A percentile compares a stretch with the other conserved stretches of the same genome.
Conservation (phyloP, 2,113 vertebrate genomes). For the Oceanodroma tethys region DNA sequence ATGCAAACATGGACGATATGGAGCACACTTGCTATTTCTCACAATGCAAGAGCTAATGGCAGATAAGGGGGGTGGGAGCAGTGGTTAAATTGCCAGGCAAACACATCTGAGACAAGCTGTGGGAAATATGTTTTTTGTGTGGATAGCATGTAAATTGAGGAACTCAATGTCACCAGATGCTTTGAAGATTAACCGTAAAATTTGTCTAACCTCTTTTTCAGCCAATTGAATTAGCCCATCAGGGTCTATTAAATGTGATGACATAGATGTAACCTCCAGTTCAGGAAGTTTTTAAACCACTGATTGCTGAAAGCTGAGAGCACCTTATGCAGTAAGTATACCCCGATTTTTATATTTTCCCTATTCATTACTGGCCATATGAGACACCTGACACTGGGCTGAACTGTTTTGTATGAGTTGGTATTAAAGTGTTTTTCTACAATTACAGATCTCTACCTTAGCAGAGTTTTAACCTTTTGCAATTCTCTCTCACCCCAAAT, state of each 20-base stretch:
- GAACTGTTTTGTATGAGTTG: not conserved
- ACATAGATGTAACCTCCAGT: not conserved
- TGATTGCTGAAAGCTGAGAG: not conserved
- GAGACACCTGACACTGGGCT: not conserved
- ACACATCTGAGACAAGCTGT: not conserved
- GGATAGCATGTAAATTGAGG: not conserved
- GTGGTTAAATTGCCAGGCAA: not conserved
- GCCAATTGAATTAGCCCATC: not conserved
- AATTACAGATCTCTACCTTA: not conserved
- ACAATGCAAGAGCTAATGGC: not conserved
- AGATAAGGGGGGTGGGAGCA: not conserved
- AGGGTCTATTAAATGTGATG: not conserved
- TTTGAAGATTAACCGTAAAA: slow-evolving; percentile 46
- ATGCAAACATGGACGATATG: not conserved
- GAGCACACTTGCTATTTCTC: not conserved
- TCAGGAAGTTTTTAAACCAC: slow-evolving; percentile 21
- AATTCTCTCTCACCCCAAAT: not conserved
- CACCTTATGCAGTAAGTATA: not conserved
- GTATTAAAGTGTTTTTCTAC: not conserved
- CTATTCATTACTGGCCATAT: not conserved
- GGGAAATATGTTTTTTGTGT: not conserved
- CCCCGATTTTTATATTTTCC: not conserved
- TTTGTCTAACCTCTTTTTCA: slow-evolving; percentile 20
- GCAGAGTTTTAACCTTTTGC: not conserved
- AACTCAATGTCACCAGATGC: not conserved